Conservation (phyloP, 2,797 vertebrate species). For the Brotula barbata region DNA sequence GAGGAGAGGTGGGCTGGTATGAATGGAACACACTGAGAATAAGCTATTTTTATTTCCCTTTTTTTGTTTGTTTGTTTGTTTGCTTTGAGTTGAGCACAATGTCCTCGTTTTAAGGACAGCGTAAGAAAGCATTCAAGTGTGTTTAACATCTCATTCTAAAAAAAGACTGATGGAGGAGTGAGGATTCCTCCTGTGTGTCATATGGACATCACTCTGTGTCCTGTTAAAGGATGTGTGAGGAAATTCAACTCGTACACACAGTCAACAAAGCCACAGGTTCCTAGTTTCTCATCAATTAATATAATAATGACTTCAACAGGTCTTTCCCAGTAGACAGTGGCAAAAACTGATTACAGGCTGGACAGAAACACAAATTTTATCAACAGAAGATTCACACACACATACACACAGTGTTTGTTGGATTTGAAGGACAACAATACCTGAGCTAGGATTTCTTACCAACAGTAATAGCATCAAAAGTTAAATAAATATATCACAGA, state of each 20-base stretch:
- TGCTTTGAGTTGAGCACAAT: too few relatives aligned
- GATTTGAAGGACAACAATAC: too few relatives aligned
- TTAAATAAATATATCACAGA: too few relatives aligned
- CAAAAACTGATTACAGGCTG: not conserved
- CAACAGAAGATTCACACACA: constrained; percentile 2
- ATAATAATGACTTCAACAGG: too few relatives aligned
- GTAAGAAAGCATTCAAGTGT: constrained; percentile 46
- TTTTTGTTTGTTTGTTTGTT: too few relatives aligned
- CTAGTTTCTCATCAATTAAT: too few relatives aligned
- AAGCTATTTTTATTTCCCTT: too few relatives aligned
- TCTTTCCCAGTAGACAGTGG: not conserved
- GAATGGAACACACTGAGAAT: not conserved
- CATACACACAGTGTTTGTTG: constrained; percentile 1
- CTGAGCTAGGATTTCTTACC: too few relatives aligned
- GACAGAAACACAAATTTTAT: constrained; percentile 4
- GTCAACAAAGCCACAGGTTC: constrained; percentile 7
- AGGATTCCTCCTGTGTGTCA: constrained; percentile 23
- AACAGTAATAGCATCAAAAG: too few relatives aligned
- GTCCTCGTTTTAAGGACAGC: constrained; percentile 50
- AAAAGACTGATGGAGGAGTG: constrained; percentile 28
- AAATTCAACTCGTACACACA: constrained; percentile 3
- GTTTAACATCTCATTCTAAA: constrained; percentile 55
- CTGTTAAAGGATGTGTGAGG: constrained; percentile 52
- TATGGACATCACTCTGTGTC: constrained; percentile 21
- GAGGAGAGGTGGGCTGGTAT: constrained; percentile 7